Evolutionary conservation across 2,888 invertebrate genomes (phyloP).

Genomic region (Abrostola tripartita): DNA sequence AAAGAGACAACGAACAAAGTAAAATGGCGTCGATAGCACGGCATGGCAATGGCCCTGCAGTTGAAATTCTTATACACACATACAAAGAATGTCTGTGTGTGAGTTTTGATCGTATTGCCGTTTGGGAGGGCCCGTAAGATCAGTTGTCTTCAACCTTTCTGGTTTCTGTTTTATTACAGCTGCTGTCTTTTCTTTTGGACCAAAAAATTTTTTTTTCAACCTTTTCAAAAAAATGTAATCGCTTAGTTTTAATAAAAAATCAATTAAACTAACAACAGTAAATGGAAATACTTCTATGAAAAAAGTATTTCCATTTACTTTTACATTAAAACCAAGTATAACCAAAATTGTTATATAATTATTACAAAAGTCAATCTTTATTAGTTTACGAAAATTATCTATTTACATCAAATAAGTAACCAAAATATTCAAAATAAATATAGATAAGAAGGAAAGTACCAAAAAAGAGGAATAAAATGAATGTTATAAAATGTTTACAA

Average conservation of each 20-base stretch:
- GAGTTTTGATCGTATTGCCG: slow-evolving; percentile 67
- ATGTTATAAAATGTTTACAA: slow-evolving; percentile 55
- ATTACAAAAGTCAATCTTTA: no score
- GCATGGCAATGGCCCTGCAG: slow-evolving; percentile 69
- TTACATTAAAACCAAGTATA: no score
- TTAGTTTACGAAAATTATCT: no score
- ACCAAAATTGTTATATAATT: no score
- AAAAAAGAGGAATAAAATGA: background rate
- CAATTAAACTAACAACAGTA: no score
- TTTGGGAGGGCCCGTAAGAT: slow-evolving; percentile 69
- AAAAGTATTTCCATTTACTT: no score
- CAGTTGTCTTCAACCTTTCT: slow-evolving; percentile 70
- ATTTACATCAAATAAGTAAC: no score
- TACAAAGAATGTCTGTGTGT: slow-evolving; percentile 66
- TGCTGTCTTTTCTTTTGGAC: background rate
- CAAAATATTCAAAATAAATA: no score
- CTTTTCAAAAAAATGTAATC: background rate
- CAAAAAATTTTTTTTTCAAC: background rate
- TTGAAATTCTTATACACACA: slow-evolving; percentile 79
- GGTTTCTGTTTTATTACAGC: background rate
- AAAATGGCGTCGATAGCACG: slow-evolving; percentile 81
- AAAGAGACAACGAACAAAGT: slow-evolving; percentile 75
- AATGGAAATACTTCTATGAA: no score
- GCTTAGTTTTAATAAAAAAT: no score
- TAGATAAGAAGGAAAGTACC: background rate